Evolutionary conservation across 92 coral and sea anemone genomes (phyloP), one percentile per base, ranked within the genome.

Genomic region (Actinostola sp.): DNA sequence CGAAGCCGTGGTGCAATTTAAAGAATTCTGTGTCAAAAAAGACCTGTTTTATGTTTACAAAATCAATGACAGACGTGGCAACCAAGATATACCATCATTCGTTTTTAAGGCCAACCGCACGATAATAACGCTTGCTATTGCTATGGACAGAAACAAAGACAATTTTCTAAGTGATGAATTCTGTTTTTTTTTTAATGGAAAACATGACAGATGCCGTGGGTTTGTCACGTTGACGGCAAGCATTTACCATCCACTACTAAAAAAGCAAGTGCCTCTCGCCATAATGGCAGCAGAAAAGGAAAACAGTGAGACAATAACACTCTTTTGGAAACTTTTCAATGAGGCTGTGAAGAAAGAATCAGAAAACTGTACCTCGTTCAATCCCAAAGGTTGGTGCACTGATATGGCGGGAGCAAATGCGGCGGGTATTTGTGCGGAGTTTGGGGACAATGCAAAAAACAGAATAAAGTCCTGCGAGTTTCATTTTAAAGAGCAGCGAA

Each of bases 81-180:
- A 88, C 46, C 82, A 88, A 0, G 92, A 88, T 38, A 73, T 35
- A 55, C 86, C 87, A 0, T 83, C 93, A 0, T 88, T 83, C 20
- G 73, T 88, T 2, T 88, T 88, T 26, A 88, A 87, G 28, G 45
- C 79, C 19, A 71, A 63, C 36, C 45, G 92, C 33, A 57, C 27
- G 1, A 33, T n/a, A 35, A 76, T 76, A 66, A 75, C 75, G 33
- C 69, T 80, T 13, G 91, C 91, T 0, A 21, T 72, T 61, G 52
- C 56, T 27, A 87, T 87, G 88, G 73, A 87, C 79, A 43, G 67
- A 46, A 63, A 82, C 30, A 82, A 83, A n/a, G 77, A 72, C 34
- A 82, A 78, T 71, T 87, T 61, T 53, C 61, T 87, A 21, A 74
- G 58, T 25, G 70, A 77, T 3, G 88, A 87, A 59, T 73, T 55